Base-by-base conservation (phyloP, 2,113 vertebrate genomes). In the Actenoides lindsayi region DNA sequence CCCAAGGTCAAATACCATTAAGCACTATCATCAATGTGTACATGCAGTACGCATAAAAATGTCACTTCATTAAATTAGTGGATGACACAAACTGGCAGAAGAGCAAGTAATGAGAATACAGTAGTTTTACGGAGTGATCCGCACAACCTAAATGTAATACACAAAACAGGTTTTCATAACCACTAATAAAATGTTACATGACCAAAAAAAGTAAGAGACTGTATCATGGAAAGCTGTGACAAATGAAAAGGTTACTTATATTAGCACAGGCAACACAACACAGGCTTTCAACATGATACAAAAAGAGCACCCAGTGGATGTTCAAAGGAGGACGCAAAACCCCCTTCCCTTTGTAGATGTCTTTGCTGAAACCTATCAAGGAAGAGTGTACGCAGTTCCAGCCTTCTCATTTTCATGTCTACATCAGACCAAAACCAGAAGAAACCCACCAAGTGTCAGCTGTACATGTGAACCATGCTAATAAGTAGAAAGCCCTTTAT, bases 1-100 rank as follows among this genome's bases (percentile, higher is more conserved):
- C 46, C 51, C 59, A 82, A 93, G 86, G 92, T 84, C 89, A 89
- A 92, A 96, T 90, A 80, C 89, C 91, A 89, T 73, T 69, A 73
- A 87, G 78, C 11, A 4, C 75, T 69, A 94, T 65, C 83, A 94
- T 80, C 74, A 77, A 92, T 35, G 63, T 54, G 67, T 56, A 94
- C 53, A 87, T 57, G 83, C 60, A 77, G 81, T 35, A 67, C 78
- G 59, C 59, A 75, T 75, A 90, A 93, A 94, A 96, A 82, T 42
- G 84, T 94, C 92, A 92, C 65, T 65, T 94, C 23, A 41, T 87
- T 79, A 89, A 84, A 91, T 76, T 63, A 93, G 77, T 27, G 25
- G 57, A 69, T 92, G 89, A 94, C 80, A 90, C 76, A 87, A 74
- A 76, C 65, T 20, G n/a, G 21, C 57, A 94, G 80, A 74, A 89